Evolutionary conservation across 2,888 invertebrate species (phyloP).

Genomic region (Nematopogon swammerdamellus): DNA sequence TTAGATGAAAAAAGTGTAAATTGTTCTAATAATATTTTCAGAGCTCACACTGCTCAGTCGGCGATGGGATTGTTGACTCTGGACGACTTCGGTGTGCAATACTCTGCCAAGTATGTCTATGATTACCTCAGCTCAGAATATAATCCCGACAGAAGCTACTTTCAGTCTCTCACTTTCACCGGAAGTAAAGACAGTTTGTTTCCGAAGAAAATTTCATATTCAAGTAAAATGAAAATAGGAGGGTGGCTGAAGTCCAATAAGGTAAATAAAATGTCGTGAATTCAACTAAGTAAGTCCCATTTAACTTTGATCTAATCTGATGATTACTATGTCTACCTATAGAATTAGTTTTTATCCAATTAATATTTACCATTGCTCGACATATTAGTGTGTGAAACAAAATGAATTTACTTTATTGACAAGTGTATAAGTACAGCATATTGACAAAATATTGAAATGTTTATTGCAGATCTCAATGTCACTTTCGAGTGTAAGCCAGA

Average conservation of each 20-base stretch:
- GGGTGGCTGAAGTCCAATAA: constrained; percentile 28
- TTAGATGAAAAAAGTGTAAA: too few species aligned
- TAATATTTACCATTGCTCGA: too few species aligned
- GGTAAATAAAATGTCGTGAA: constrained; percentile 22
- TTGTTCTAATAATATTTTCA: too few species aligned
- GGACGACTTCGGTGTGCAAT: constrained; percentile 44
- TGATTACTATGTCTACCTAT: too few species aligned
- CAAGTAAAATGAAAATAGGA: constrained; percentile 21
- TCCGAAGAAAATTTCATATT: constrained; percentile 38
- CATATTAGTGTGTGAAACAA: too few species aligned
- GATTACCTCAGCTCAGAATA: too few species aligned
- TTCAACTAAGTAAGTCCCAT: too few species aligned
- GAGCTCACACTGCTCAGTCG: constrained; percentile 42
- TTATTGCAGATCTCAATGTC: constrained; percentile 29
- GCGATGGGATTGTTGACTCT: constrained; percentile 44
- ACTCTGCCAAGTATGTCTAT: constrained; percentile 40
- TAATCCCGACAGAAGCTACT: constrained; percentile 35
- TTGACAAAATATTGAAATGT: too few species aligned
- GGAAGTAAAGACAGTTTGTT: constrained; percentile 55
- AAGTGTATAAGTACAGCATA: too few species aligned
- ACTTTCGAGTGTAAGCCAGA: constrained; percentile 31
- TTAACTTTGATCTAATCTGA: too few species aligned
- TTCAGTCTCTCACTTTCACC: constrained; percentile 34
- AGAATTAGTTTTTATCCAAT: too few species aligned
- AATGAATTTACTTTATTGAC: too few species aligned